Evolutionary conservation across 2,113 vertebrate species (phyloP), one percentile per base, ranked within the genome.

Genomic region (Cairina moschata): DNA sequence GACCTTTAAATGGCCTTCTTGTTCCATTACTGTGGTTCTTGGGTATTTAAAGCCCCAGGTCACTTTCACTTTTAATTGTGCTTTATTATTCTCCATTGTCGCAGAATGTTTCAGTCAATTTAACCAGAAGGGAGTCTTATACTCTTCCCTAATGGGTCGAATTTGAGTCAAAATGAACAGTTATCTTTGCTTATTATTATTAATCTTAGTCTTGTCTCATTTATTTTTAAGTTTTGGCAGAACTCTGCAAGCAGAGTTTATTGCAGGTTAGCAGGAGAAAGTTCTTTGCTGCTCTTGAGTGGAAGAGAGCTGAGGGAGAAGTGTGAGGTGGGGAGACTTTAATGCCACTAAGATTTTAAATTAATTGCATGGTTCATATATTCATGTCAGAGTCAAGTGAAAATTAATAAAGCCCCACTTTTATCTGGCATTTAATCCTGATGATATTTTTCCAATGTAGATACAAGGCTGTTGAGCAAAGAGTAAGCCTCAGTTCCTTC

Each of bases 61-160:
- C 96, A 97, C 97, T 97, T 98, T 97, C 96, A 95, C 81, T 94
- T 96, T 97, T 98, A 98, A 98, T 98, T 97, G 93, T 96, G 72
- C 84, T 97, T 98, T 98, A 97, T 97, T 97, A 93, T 97, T 97
- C 92, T 97, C 90, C 59, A 26, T 92, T 97, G 96, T 95, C 97
- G 79, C 94, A 86, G 90, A 97, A 95, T 92, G 93, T 97, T 98
- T 97, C 96, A 95, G 97, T 96, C 97, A 97, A 96, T 98, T 98
- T 97, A 97, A 96, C 96, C 67, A 93, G 74, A 94, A 97, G 44
- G 60, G 86, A 97, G 91, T 92, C 76, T 95, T 95, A 96, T 69
- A 87, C 80, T 77, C 94, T 97, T 95, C 75, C 83, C 91, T 97
- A 94, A 94, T 91, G 86, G 93, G 86, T 52, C 97, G 94, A 96